Evolutionary conservation across 1,140 invertebrate species (phyloP), one percentile per base, ranked within the genome.

Genomic region (Magallana gigas): DNA sequence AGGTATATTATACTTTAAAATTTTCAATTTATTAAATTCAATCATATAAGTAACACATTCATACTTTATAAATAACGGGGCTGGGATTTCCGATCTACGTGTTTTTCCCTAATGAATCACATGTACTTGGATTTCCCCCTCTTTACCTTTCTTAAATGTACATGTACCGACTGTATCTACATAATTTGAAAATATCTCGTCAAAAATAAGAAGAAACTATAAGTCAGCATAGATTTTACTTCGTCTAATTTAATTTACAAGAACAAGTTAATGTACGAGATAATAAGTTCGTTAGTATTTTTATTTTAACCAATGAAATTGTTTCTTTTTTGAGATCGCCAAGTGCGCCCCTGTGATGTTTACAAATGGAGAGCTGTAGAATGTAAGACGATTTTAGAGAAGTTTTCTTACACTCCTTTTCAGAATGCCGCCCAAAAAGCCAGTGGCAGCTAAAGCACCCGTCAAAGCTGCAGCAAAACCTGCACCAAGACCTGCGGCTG

Each of bases 261-360:
- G 64, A 48, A 71, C 23, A 23, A 18, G 29, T 71, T 8, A 18
- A 18, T 71, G 64, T 71, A 71, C 64, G 18, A 71, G 8, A 18
- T 71, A 9, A 23, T 71, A 8, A 23, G 18, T 71, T 23, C 36
- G 36, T 48, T 48, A 48, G 36, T 23, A 71, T 29, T 76, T 62
- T 76, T 62, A 62, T 62, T 76, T 76, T 76, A 12, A 76, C 68
- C 68, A 76, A 76, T 76, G 68, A 76, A 76, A 76, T 29, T 76
- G 23, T 29, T 29, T 29, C 18, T 18, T 71, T 9, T 23, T 76
- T 23, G 12, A 12, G 23, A 76, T 76, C 68, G 68, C 23, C 68
- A 76, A 76, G 68, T 76, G 68, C 68, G 68, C 12, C 36, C 68
- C 68, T 76, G 68, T 29, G 23, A 76, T 76, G 68, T 76, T 76